A percentile compares a stretch with the other conserved stretches of the same genome.
Evolutionary conservation across 1,140 invertebrate genomes (phyloP).

Genomic region (Zaprionus ghesquierei): DNA sequence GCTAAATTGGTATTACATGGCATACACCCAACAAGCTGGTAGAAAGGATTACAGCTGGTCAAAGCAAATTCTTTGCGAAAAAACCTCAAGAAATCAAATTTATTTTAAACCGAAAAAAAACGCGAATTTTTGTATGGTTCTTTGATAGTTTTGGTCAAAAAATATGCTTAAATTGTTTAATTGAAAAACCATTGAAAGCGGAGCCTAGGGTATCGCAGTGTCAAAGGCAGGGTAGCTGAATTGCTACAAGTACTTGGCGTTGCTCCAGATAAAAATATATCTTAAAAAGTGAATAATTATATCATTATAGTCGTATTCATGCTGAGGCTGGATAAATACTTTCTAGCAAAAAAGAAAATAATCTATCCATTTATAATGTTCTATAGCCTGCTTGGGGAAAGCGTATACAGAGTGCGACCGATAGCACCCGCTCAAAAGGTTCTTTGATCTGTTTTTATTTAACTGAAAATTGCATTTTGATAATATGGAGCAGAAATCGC

Average conservation of each 20-base stretch:
- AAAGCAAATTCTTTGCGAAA: not conserved
- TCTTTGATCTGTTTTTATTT: constrained; percentile 30
- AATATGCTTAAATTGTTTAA: not conserved
- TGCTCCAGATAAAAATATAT: no score
- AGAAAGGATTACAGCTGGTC: not conserved
- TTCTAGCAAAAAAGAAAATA: no score
- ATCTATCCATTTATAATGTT: no score
- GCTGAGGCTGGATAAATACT: no score
- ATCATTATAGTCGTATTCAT: no score
- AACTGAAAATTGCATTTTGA: constrained; percentile 65
- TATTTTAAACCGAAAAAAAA: not conserved
- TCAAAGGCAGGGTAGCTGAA: no score
- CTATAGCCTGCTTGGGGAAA: not conserved
- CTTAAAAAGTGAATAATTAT: no score
- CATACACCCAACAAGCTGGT: no score
- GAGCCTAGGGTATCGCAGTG: not conserved
- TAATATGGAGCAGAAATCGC: constrained; percentile 56
- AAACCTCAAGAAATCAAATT: not conserved
- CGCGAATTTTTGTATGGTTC: not conserved
- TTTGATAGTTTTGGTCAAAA: not conserved
- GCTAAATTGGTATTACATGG: not conserved
- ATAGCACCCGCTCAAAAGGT: not conserved
- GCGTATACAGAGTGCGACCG: not conserved
- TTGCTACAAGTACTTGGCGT: no score
- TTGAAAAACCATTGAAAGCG: not conserved